phyloP scores from a whole-genome alignment of 2,797 vertebrate genomes.

The Pipistrellus pipistrellus region DNA sequence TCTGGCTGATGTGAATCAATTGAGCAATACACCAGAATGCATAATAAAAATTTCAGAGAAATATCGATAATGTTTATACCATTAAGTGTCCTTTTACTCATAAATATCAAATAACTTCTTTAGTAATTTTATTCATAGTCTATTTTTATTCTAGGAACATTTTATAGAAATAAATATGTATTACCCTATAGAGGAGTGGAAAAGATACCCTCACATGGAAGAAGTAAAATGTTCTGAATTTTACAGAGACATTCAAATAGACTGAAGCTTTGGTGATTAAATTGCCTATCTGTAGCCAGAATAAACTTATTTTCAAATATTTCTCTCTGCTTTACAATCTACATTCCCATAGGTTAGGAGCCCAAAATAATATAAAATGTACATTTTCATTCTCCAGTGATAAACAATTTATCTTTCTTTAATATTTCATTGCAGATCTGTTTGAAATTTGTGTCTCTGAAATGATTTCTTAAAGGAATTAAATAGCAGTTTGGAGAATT shows the following conservation, averaged over 20 bases:
- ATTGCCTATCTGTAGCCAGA: background rate
- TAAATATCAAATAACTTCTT: background rate
- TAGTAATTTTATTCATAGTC: background rate
- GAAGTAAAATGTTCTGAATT: background rate
- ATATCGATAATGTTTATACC: background rate
- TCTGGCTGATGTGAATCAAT: background rate
- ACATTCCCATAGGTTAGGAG: background rate
- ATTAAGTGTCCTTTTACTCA: slow-evolving; percentile 8
- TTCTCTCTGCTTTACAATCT: background rate
- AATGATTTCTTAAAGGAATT: slow-evolving; percentile 8
- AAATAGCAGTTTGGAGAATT: background rate
- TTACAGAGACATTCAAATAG: background rate
- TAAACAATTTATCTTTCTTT: background rate
- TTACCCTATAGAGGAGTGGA: background rate
- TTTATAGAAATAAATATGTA: slow-evolving; percentile 57
- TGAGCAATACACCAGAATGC: slow-evolving; percentile 9
- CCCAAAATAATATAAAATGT: background rate
- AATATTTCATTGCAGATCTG: background rate
- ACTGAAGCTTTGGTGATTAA: slow-evolving; percentile 5
- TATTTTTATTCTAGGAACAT: slow-evolving; percentile 32
- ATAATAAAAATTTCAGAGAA: slow-evolving; percentile 33
- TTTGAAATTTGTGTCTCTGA: background rate
- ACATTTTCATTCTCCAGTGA: background rate
- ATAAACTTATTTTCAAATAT: slow-evolving; percentile 42
- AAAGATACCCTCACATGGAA: background rate